Evolutionary conservation across 2,797 vertebrate species (phyloP).

Genomic region (Vespertilio murinus): DNA sequence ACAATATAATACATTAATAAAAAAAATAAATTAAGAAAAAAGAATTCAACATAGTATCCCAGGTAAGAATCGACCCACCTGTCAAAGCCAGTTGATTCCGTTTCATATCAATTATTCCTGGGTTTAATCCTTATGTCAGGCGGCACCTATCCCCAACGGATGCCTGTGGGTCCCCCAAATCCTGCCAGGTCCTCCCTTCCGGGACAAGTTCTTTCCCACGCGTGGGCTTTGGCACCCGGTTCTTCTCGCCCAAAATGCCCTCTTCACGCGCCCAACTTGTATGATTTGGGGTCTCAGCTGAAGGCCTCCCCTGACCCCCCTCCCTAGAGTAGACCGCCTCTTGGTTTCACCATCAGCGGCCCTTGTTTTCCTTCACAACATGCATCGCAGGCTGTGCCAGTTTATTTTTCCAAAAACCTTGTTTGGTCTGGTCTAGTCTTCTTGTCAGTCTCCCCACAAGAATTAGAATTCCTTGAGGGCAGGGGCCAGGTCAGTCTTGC

Average conservation of each 20-base stretch:
- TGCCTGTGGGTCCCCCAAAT: neutral
- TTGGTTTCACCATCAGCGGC: neutral
- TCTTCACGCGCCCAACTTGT: neutral
- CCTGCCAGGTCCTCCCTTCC: neutral
- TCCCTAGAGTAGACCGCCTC: neutral
- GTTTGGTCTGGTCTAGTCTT: neutral
- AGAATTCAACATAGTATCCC: neutral
- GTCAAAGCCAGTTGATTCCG: constrained; percentile 11
- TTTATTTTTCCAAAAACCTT: neutral
- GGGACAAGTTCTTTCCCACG: neutral
- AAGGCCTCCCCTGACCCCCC: neutral
- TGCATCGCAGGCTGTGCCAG: neutral
- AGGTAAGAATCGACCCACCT: neutral
- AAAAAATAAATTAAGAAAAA: too few relatives aligned
- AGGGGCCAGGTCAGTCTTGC: neutral
- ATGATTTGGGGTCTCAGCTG: neutral
- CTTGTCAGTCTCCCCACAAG: neutral
- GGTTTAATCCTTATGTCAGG: neutral
- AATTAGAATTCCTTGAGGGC: neutral
- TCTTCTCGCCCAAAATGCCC: neutral
- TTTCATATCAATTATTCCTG: constrained; percentile 12
- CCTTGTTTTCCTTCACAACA: neutral
- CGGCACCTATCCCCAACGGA: neutral
- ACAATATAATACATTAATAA: too few relatives aligned
- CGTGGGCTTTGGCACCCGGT: neutral